These are phyloP conservation scores for Sceloporus tristichus DNA, from an alignment of 2,113 vertebrate genomes.

Conservation along the genomic window DNA sequence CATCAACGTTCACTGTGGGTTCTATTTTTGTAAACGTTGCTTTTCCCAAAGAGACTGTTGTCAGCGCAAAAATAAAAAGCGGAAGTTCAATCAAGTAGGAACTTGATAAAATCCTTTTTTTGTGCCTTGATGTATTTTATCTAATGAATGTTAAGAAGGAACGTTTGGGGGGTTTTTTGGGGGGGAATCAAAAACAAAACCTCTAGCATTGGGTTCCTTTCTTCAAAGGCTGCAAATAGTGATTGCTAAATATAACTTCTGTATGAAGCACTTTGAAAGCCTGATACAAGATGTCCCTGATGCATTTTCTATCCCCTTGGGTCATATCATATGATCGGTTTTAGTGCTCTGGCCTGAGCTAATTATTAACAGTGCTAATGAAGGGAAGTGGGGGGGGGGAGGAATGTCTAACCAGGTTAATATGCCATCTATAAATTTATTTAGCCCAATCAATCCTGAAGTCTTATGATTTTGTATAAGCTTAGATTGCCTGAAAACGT, in stretches of 20 bases:
- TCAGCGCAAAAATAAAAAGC: slow-evolving; percentile 22
- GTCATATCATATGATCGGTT: slow-evolving; percentile 72
- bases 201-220: slow-evolving; percentile 43
- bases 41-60: slow-evolving; percentile 40
- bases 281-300: slow-evolving; percentile 59
- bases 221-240: slow-evolving; percentile 58
- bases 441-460: slow-evolving; percentile 77
- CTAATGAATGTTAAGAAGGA: not conserved
- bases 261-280: slow-evolving; percentile 53
- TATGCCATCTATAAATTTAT: slow-evolving; percentile 81
- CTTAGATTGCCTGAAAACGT: slow-evolving; percentile 76
- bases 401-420: slow-evolving; percentile 77
- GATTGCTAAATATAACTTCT: slow-evolving; percentile 54
- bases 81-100: rapidly evolving
- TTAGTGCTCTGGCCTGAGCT: slow-evolving; percentile 71
- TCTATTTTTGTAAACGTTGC: slow-evolving; percentile 33
- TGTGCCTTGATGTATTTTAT: slow-evolving; percentile 27
- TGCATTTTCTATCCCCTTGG: slow-evolving; percentile 56
- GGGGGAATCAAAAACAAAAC: not conserved
- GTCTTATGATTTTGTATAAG: slow-evolving; percentile 75
- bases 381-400: slow-evolving; percentile 76
- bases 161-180: slow-evolving; percentile 1
- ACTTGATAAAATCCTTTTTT: slow-evolving; percentile 23
- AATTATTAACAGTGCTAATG: slow-evolving; percentile 76
- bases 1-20: slow-evolving; percentile 14